Base-by-base conservation (phyloP, 2,888 invertebrate genomes). In the Drosophila antonietae region DNA sequence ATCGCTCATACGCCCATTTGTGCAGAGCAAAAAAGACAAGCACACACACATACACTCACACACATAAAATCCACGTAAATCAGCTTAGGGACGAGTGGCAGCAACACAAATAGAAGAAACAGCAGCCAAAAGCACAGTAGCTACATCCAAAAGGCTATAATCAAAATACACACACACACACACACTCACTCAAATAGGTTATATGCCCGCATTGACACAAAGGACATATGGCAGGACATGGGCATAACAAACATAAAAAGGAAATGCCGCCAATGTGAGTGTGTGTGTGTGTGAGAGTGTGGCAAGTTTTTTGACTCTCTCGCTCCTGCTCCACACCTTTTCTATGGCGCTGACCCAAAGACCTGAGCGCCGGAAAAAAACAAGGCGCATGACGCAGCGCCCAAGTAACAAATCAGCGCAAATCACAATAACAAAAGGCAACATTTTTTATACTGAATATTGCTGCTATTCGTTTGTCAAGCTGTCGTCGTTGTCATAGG, bases 351-450 rank as follows among this genome's bases (percentile, higher is more conserved):
- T 88, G 84, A 88, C 82, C 80, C 79, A 81, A 75, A 78, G 83
- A 87, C 77, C 88, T 74, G 43, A 47, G 51, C 37, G 61, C 82
- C 83, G 75, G 69, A 75, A 81, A 80, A 80, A 76, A 78, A 77
- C 64, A 75, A 83, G 80, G 64, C 80, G 46, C 75, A 88, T 84
- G 88, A 77, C 73, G 78, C 69, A 71, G 72, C 69, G 71, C 74
- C 73, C 51, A 75, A 73, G 66, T 73, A 85, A 87, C 90, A 88
- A 88, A 90, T 88, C 89, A 90, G 72, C 66, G 78, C 89, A 86
- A 88, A 90, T 88, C 89, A 87, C 72, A 75, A 75, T 68, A 70
- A 82, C 84, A 87, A 80, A 73, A 52, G 51, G 51, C 68, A 65
- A 47, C 20, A 55, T 31, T 39, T 62, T 37, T 43, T 57, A 20